These are phyloP conservation scores for Contarinia nasturtii DNA, from an alignment of 1,140 invertebrate species.

Conservation along the genomic window DNA sequence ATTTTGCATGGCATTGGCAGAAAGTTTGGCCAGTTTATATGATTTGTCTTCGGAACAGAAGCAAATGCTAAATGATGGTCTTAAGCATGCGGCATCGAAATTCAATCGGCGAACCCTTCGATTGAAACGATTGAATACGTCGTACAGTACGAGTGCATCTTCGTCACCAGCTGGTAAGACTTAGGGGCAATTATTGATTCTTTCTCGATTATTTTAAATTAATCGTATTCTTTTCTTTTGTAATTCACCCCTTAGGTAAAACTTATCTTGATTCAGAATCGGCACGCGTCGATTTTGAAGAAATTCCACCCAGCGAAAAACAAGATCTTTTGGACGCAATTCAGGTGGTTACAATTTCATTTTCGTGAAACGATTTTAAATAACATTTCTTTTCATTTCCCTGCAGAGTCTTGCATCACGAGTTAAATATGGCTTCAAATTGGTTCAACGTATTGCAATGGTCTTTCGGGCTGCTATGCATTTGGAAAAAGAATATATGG, in stretches of 20 bases:
- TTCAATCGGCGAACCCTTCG: slow-evolving; percentile 14
- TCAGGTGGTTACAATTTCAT: neutral
- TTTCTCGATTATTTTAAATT: no score
- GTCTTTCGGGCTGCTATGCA: slow-evolving; percentile 32
- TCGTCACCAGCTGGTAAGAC: neutral
- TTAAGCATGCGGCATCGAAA: slow-evolving; percentile 9
- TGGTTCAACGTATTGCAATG: slow-evolving; percentile 30
- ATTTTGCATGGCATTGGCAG: slow-evolving; percentile 27
- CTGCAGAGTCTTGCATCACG: slow-evolving; percentile 21
- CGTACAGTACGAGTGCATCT: neutral
- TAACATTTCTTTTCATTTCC: slow-evolving; percentile 1
- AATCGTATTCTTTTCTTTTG: no score
- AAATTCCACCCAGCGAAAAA: slow-evolving; percentile 20
- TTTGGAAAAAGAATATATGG: slow-evolving; percentile 31
- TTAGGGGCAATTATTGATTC: no score
- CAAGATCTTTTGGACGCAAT: slow-evolving; percentile 15
- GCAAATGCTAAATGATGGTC: slow-evolving; percentile 15
- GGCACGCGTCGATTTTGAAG: slow-evolving; percentile 13
- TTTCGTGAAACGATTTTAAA: neutral
- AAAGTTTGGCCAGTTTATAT: slow-evolving; percentile 21
- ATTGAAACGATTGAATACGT: neutral
- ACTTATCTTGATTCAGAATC: neutral
- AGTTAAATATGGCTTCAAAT: slow-evolving; percentile 27
- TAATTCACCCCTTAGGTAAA: no score
- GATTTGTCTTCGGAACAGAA: slow-evolving; percentile 18